Conservation (phyloP, 2,113 vertebrate species). For the Rhombomys opimus region DNA sequence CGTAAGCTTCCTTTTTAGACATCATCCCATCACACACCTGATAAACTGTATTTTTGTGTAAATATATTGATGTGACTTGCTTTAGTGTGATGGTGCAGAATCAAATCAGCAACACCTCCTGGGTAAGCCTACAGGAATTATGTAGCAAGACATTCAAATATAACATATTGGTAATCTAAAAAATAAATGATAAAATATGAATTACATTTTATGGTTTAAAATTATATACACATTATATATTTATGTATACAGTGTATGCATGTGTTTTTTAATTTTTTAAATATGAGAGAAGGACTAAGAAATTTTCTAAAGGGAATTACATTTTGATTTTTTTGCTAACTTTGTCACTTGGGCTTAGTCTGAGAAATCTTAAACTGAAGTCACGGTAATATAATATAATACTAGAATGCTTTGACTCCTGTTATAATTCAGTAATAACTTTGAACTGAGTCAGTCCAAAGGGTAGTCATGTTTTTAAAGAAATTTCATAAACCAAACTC, state of each 20-base stretch:
- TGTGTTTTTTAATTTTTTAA: slow-evolving; percentile 4
- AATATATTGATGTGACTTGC: not conserved
- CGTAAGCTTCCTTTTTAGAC: not conserved
- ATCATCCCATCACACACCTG: not conserved
- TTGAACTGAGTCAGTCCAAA: slow-evolving; percentile 26
- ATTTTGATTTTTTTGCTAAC: not conserved
- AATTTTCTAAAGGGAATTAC: not conserved
- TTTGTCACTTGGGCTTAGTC: not conserved
- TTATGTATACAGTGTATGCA: not conserved
- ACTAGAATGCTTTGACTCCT: not conserved
- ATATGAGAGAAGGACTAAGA: not conserved
- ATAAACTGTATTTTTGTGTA: not conserved
- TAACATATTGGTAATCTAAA: slow-evolving; percentile 50
- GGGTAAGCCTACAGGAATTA: not conserved
- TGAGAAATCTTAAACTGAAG: not conserved
- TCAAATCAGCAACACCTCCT: not conserved
- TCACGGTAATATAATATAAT: not conserved
- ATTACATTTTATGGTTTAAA: slow-evolving; percentile 15
- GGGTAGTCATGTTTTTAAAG: not conserved
- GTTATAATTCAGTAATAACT: slow-evolving; percentile 30
- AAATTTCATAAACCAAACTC: not conserved
- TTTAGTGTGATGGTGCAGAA: not conserved
- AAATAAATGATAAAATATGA: not conserved
- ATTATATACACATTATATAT: not conserved
- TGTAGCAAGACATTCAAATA: slow-evolving; percentile 8